Base-by-base conservation (phyloP, 2,113 vertebrate genomes). In the Rhea pennata region DNA sequence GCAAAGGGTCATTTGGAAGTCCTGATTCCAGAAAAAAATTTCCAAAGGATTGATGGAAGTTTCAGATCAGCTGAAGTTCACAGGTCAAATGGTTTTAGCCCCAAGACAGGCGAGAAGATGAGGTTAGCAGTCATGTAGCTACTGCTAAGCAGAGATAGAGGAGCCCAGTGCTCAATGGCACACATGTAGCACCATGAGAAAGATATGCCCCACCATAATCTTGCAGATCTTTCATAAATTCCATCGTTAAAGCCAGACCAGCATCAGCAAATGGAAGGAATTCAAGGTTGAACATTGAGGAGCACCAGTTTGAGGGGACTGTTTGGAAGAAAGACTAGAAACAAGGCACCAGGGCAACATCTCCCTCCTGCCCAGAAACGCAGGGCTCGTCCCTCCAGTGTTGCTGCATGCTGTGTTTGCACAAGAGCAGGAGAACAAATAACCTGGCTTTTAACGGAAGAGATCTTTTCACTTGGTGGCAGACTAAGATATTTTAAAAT, bases 41-140 rank as follows among this genome's bases (percentile, higher is more conserved):
- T 89, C 85, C 81, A 93, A 69, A 93, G 92, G 92, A 96, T 92
- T 96, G 94, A 96, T 95, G 95, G 84, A 92, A 86, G 85, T 86
- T 96, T 94, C 36, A 20, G 73, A 93, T 93, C 82, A 83, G 66
- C 91, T 90, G 46, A 72, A 73, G 94, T 93, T 92, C 94, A 90
- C 73, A 90, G 95, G 91, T 96, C 97, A 96, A 89, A 88, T 48
- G 80, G 82, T 89, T 96, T 96, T 73, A 51, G 71, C 92, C 93
- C 92, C 94, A 74, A 72, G 92, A 87, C 12, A 0, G 87, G 86
- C 3, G 7, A 94, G 96, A 89, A 96, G 92, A 97, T 96, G 94
- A 95, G 95, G 84, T 93, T 95, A 95, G 83, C 95, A 97, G 95
- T 87, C 94, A 70, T 53, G 27, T 86, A 88, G 94, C 73, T 87